Evolutionary conservation across 1,140 invertebrate species (phyloP).

Genomic region (Zaprionus camerounensis): DNA sequence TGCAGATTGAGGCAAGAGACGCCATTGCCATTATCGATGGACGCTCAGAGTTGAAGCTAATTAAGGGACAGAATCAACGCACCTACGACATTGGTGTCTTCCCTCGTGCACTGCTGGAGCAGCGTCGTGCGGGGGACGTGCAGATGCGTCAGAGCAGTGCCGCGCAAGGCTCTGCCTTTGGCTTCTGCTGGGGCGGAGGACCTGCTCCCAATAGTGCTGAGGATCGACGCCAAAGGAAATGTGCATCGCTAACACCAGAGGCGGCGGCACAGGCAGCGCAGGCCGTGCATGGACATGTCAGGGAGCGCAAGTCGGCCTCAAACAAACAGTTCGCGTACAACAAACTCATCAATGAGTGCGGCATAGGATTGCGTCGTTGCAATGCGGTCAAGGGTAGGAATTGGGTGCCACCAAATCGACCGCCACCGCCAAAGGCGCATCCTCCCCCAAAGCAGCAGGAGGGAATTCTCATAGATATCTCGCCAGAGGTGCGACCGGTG

Average conservation of each 20-base stretch:
- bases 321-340: conserved; percentile 91
- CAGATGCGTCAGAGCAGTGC: conserved; percentile 50
- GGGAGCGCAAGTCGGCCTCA: conserved; percentile 85
- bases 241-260: conserved; percentile 81
- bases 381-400: conserved; percentile 58
- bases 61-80: conserved; percentile 97
- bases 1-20: conserved; percentile 93
- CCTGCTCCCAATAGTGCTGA: conserved; percentile 31
- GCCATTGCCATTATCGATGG: conserved; percentile 96
- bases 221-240: conserved; percentile 73
- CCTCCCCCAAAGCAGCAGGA: conserved; percentile 80
- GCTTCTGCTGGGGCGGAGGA: conserved; percentile 92
- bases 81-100: conserved; percentile 94
- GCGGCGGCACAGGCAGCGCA: not conserved
- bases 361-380: conserved; percentile 60
- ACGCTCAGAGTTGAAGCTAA: conserved; percentile 95
- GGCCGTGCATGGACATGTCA: conserved; percentile 57
- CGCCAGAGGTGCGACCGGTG: conserved; percentile 85
- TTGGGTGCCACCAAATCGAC: conserved; percentile 84
- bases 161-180: conserved; percentile 88
- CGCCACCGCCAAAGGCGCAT: conserved; percentile 84
- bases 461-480: conserved; percentile 87
- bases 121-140: conserved; percentile 62
- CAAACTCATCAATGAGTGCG: conserved; percentile 89
- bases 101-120: conserved; percentile 84